Evolutionary conservation across 2,888 invertebrate species (phyloP).

Genomic region (Griposia aprilina): DNA sequence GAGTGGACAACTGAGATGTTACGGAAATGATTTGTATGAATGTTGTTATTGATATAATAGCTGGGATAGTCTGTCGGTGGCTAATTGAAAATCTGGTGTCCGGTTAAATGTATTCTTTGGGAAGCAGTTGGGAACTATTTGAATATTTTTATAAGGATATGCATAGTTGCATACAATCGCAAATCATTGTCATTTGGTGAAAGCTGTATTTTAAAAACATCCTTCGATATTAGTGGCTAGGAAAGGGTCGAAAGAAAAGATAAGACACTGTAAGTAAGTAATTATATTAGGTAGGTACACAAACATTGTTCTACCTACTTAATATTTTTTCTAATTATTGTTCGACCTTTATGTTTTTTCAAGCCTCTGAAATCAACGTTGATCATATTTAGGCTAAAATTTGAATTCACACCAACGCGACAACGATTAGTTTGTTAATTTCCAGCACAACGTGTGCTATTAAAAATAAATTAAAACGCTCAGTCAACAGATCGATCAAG

Average conservation of each 20-base stretch:
- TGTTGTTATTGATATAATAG: slow-evolving; percentile 62
- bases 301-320: background rate
- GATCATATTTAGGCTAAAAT: background rate
- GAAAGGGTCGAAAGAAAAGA: background rate
- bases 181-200: background rate
- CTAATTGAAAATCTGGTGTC: slow-evolving; percentile 42
- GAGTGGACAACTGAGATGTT: slow-evolving; percentile 58
- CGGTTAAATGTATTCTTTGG: slow-evolving; percentile 5
- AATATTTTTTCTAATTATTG: background rate
- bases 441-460: background rate
- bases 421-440: background rate
- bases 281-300: too few species aligned
- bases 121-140: background rate
- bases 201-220: too few species aligned
- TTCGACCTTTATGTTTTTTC: too few species aligned
- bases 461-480: slow-evolving; percentile 20
- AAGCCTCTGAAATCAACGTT: background rate
- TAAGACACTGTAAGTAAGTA: too few species aligned
- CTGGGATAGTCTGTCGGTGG: slow-evolving; percentile 43
- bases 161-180: background rate
- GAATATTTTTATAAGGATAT: background rate
- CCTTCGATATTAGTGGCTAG: background rate
- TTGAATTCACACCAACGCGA: background rate
- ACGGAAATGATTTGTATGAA: slow-evolving; percentile 57
- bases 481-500: slow-evolving; percentile 10